Percentiles rank a stretch among this genome's conserved stretches.
phyloP scores from a whole-genome alignment of 2,797 vertebrate genomes.

The Scyliorhinus canicula region DNA sequence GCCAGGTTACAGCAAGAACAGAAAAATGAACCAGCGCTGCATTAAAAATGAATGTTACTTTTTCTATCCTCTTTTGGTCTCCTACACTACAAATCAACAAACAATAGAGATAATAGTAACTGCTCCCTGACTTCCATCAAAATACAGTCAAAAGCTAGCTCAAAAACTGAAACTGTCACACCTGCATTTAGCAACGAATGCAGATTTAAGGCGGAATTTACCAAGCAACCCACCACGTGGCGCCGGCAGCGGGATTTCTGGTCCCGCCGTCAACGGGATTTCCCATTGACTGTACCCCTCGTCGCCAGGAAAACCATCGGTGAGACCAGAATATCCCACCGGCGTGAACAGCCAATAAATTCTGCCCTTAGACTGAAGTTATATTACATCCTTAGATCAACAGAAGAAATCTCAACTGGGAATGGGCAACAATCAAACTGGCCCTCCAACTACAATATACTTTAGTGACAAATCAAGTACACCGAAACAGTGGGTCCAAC shows the following conservation, averaged over 20 bases:
- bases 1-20: neutral
- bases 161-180: neutral
- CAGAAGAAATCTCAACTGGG: neutral
- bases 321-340: no score
- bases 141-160: neutral
- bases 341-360: no score
- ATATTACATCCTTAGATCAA: neutral
- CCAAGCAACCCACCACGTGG: no score
- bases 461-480: neutral
- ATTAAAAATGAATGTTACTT: neutral
- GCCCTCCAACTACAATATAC: neutral
- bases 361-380: no score
- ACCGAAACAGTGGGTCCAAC: neutral
- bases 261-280: no score
- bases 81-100: neutral
- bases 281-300: no score
- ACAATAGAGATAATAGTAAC: neutral
- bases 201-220: no score
- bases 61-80: neutral
- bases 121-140: neutral
- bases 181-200: neutral
- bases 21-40: neutral
- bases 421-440: neutral
- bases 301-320: no score
- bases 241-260: no score